phyloP scores from a whole-genome alignment of 2,113 vertebrate genomes.

The Psammodynastes pulverulentus region DNA sequence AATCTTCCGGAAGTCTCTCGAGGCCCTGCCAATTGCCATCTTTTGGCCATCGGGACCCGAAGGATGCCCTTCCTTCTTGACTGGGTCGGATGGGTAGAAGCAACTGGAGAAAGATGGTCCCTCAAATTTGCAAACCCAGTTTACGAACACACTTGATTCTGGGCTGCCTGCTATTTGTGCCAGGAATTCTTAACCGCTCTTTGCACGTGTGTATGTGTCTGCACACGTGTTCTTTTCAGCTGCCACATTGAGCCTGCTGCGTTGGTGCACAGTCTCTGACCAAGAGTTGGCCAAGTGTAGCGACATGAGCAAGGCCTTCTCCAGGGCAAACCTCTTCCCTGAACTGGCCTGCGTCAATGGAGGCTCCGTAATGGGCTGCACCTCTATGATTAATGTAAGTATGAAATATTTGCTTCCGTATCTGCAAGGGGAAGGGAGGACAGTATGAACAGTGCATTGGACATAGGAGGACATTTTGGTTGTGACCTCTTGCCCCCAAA shows the following conservation, averaged over 20 bases:
- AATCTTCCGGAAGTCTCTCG: background rate
- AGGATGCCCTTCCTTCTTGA: background rate
- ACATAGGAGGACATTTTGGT: background rate
- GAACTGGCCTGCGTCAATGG: slow-evolving; percentile 71
- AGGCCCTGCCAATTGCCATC: background rate
- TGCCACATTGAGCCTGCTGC: slow-evolving; percentile 64
- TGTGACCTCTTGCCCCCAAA: background rate
- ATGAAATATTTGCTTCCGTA: background rate
- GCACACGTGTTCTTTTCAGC: slow-evolving; percentile 60
- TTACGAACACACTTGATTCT: background rate
- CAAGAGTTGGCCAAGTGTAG: slow-evolving; percentile 80
- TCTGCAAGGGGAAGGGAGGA: background rate
- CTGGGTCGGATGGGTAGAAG: background rate
- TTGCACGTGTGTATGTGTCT: background rate
- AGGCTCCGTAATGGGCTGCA: slow-evolving; percentile 67
- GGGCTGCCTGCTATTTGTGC: background rate
- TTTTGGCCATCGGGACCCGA: background rate
- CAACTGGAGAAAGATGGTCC: background rate
- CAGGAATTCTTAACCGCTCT: background rate
- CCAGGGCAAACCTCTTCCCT: slow-evolving; percentile 73
- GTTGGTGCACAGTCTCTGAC: slow-evolving; percentile 84
- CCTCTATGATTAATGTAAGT: slow-evolving; percentile 79
- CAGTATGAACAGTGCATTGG: background rate
- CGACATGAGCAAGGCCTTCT: slow-evolving; percentile 79
- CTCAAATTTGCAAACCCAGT: background rate